Conservation (phyloP, 2,113 vertebrate species). For the Rhinopithecus roxellana region DNA sequence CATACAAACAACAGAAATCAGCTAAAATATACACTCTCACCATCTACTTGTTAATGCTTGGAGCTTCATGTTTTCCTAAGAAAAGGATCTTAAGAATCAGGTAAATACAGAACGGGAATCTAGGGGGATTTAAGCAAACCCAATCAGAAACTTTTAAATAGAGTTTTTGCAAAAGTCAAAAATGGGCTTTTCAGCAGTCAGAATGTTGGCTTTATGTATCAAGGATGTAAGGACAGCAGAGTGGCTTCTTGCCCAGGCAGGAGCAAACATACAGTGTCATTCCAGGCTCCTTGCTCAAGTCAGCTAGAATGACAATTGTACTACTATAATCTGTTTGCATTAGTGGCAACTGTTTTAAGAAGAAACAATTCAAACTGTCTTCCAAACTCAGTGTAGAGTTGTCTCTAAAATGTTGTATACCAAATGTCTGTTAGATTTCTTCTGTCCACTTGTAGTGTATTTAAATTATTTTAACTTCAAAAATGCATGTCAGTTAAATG, state of each 20-base stretch:
- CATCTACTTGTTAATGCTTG: slow-evolving; percentile 42
- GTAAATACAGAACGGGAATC: slow-evolving; percentile 24
- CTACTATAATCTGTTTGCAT: neutral
- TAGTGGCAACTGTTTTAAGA: slow-evolving; percentile 27
- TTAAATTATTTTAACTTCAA: slow-evolving; percentile 48
- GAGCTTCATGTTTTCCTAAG: slow-evolving; percentile 53
- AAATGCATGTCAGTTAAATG: slow-evolving; percentile 32
- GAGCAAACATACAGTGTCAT: slow-evolving; percentile 1
- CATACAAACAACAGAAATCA: slow-evolving; percentile 79
- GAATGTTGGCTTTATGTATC: neutral
- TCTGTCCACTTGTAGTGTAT: neutral
- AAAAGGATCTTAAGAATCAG: slow-evolving; percentile 56
- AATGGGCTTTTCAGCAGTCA: neutral
- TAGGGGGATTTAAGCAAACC: slow-evolving; percentile 28
- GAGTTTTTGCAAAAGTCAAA: slow-evolving; percentile 14
- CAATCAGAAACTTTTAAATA: neutral
- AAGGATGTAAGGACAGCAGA: neutral
- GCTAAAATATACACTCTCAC: slow-evolving; percentile 74
- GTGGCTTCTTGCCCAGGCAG: neutral
- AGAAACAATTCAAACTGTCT: slow-evolving; percentile 51
- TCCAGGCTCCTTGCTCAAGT: neutral
- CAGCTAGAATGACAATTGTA: neutral
- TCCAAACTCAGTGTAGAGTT: slow-evolving; percentile 42
- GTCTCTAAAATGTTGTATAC: slow-evolving; percentile 25
- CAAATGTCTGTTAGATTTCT: slow-evolving; percentile 8